Evolutionary conservation across 2,888 invertebrate genomes (phyloP), one percentile per base, ranked within the genome.

Genomic region (Drosophila mayaguana): DNA sequence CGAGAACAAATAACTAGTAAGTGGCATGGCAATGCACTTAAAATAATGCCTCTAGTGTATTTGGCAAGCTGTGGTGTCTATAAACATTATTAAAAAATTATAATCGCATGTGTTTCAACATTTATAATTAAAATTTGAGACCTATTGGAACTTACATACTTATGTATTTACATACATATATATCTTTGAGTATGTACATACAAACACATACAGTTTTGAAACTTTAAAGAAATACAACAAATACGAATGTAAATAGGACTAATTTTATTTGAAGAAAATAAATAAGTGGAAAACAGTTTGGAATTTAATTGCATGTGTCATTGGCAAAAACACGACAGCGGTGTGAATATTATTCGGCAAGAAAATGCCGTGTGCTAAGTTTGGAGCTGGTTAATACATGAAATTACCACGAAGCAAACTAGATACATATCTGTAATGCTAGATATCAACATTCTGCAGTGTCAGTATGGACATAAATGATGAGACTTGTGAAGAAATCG

Each of bases 1-100:
- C 45, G 20, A 28, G 45, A 53, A 46, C 55, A 55, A 54, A 68
- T 42, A 67, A 40, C 9, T 68, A 42, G 65, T 66, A 65, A 66
- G 65, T 25, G 20, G n/a, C 9, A 38, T 36, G 22, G 18, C 32
- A 48, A 18, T 40, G 46, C 18, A 34, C 16, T 16, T 20, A 9
- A 20, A 25, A 22, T 36, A 11, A 11, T 25, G 54, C 1, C 12
- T 18, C 3, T 2, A 14, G n/a, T 28, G 8, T n/a, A 40, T 40
- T 25, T 25, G 4, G 6, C 28, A 5, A 11, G 18, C 18, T 40
- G 2, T 32, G 12, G 11, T 12, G 32, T 2, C 2, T 3, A 7
- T 12, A 18, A 50, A 22, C 28, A 40, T 28, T 42, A 3, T 18
- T 16, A 16, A 36, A 22, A 16, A 36, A 14, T 9, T 6, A 22